Evolutionary conservation across 2,797 vertebrate species (phyloP), one percentile per base, ranked within the genome.

Genomic region (Pygocentrus nattereri): DNA sequence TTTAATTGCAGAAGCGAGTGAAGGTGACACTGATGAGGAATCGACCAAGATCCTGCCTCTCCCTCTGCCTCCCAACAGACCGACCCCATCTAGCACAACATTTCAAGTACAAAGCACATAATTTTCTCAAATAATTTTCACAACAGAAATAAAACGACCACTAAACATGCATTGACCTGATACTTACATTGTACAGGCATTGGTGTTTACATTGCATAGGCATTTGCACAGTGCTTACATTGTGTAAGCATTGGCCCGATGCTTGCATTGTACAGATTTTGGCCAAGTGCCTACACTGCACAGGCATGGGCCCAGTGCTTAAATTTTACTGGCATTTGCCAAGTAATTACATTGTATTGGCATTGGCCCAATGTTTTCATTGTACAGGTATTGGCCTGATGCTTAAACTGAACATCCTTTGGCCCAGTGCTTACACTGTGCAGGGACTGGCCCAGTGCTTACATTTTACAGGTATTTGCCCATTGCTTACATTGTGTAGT

Each of bases 1-100:
- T 81, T 62, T 31, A 12, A 64, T 87, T 87, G 61, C 54, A 89
- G 85, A 87, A 74, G 76, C 61, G 2, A 31, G 80, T 56, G 84
- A 86, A 58, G 78, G 84, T 71, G 7, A 31, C 30, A 74, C 82
- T 30, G 69, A 82, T 34, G 82, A 84, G 52, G 82, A 81, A 59
- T 52, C 21, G 4, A 73, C 23, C 19, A 27, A 23, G 49, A 5
- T 69, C 73, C 44, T 64, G 13, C 8, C 72, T 50, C 52, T 69
- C 76, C 5, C 21, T 76, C 25, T 65, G 78, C 90, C 92, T 84
- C 49, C 75, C 18, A 44, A 64, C 56, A 79, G 21, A 58, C 71
- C 72, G 56, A 27, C 19, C 19, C 15, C 65, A 30, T 61, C 41
- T 70, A 23, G 64, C 4, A 23, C 52, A 59, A 16, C 15, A 18